These are phyloP conservation scores for Melanotaenia parkinsoni DNA, from an alignment of 2,797 vertebrate species.

Conservation along the genomic window DNA sequence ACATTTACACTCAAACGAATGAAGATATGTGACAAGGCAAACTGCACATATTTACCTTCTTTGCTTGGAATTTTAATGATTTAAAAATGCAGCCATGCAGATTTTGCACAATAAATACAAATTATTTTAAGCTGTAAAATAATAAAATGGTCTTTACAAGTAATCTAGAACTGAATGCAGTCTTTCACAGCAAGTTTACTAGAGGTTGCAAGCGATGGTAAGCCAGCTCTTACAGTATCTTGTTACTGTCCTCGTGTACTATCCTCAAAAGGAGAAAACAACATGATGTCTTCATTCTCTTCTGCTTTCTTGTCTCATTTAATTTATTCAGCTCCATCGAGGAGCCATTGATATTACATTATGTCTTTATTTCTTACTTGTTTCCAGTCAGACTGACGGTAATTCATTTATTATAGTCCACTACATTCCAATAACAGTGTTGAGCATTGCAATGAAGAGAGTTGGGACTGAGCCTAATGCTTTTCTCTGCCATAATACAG, in stretches of 20 bases:
- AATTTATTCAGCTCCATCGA: constrained; percentile 27
- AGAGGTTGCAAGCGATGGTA: background rate
- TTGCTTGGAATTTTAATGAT: background rate
- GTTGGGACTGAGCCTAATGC: constrained; percentile 52
- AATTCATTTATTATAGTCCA: constrained; percentile 56
- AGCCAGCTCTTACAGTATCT: background rate
- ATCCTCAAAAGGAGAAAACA: background rate
- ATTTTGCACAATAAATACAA: background rate
- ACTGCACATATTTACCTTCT: background rate
- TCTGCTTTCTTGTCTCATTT: background rate
- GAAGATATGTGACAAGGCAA: background rate
- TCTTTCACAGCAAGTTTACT: background rate
- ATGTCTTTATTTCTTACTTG: constrained; percentile 45
- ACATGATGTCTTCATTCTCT: background rate
- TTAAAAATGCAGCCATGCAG: background rate
- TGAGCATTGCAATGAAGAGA: constrained; percentile 51
- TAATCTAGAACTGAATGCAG: background rate
- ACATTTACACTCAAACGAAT: background rate
- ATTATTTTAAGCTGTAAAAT: background rate
- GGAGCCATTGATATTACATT: constrained; percentile 43
- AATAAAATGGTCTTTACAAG: background rate
- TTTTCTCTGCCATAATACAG: constrained; percentile 54
- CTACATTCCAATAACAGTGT: constrained; percentile 57
- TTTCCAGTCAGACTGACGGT: constrained; percentile 52
- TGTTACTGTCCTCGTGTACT: background rate